phyloP scores from a whole-genome alignment of 2,888 invertebrate species.

The Sussaba pulchella region DNA sequence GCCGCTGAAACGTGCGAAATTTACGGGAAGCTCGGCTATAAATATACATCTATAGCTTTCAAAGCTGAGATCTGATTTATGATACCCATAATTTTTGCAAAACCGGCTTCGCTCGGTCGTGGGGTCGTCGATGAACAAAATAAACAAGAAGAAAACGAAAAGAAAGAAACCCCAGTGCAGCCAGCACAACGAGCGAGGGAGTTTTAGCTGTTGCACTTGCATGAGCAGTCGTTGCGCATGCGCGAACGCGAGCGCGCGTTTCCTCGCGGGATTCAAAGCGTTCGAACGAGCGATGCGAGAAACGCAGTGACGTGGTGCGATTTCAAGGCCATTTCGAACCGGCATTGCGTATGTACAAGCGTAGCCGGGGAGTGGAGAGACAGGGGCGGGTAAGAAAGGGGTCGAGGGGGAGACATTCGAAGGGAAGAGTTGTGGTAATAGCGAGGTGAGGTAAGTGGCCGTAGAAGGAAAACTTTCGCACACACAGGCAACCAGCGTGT shows the following conservation, averaged over 20 bases:
- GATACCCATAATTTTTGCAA: no score
- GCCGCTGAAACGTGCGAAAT: not conserved
- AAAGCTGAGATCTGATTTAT: no score
- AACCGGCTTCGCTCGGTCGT: no score
- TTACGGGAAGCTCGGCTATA: not conserved
- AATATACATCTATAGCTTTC: not conserved
- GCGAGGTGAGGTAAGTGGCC: slow-evolving; percentile 62
- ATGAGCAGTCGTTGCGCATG: no score
- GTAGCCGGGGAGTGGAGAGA: no score
- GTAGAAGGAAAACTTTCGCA: slow-evolving; percentile 61
- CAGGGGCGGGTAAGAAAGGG: no score
- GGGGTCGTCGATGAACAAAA: no score
- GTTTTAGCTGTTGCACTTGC: slow-evolving; percentile 58
- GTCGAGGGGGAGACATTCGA: not conserved
- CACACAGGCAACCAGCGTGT: not conserved
- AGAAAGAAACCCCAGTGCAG: no score
- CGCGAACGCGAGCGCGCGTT: slow-evolving; percentile 37
- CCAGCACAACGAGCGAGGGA: not conserved
- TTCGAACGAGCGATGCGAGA: slow-evolving; percentile 30
- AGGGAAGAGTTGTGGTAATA: slow-evolving; percentile 54
- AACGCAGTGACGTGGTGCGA: slow-evolving; percentile 54
- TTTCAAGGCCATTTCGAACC: slow-evolving; percentile 63
- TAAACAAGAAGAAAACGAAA: no score
- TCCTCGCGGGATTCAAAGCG: slow-evolving; percentile 52
- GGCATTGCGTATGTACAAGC: not conserved